These are phyloP conservation scores for Muraenolepis orangiensis DNA, from an alignment of 2,797 vertebrate species.

Conservation along the genomic window DNA sequence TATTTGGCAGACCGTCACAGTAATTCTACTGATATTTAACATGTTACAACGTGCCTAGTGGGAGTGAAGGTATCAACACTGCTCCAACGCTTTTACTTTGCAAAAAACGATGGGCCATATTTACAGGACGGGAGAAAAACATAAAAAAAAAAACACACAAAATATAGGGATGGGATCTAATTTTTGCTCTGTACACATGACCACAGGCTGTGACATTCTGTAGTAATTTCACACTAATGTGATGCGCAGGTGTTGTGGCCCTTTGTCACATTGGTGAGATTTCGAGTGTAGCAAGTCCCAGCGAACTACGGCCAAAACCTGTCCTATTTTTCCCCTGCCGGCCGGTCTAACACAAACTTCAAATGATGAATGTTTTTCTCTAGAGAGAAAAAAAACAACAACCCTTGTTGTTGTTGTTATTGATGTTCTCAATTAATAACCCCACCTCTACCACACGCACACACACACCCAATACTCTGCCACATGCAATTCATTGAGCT, in stretches of 20 bases:
- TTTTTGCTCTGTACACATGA: constrained; percentile 58
- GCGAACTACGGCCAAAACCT: constrained; percentile 60
- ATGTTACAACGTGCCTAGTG: not conserved
- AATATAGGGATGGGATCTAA: constrained; percentile 26
- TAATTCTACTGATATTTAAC: not conserved
- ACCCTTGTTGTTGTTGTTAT: constrained; percentile 69
- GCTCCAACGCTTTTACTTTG: not conserved
- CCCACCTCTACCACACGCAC: not conserved
- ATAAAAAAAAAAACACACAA: not conserved
- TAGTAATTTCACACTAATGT: constrained; percentile 62
- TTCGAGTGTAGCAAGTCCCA: constrained; percentile 52
- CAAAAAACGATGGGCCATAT: not conserved
- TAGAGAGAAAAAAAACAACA: constrained; percentile 64
- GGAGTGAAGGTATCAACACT: not conserved
- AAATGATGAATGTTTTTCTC: constrained; percentile 71
- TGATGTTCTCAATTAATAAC: constrained; percentile 78
- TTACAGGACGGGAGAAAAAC: not conserved
- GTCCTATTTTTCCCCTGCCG: constrained; percentile 68
- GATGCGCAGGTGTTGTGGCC: constrained; percentile 57
- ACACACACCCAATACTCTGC: not conserved
- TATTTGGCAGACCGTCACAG: not conserved
- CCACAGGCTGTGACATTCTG: constrained; percentile 61
- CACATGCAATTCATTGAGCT: not conserved
- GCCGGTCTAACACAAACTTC: constrained; percentile 65
- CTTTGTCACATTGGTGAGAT: constrained; percentile 56